Percentiles rank a stretch among this genome's conserved stretches.
phyloP scores from a whole-genome alignment of 2,113 vertebrate species.

The Mandrillus leucophaeus region DNA sequence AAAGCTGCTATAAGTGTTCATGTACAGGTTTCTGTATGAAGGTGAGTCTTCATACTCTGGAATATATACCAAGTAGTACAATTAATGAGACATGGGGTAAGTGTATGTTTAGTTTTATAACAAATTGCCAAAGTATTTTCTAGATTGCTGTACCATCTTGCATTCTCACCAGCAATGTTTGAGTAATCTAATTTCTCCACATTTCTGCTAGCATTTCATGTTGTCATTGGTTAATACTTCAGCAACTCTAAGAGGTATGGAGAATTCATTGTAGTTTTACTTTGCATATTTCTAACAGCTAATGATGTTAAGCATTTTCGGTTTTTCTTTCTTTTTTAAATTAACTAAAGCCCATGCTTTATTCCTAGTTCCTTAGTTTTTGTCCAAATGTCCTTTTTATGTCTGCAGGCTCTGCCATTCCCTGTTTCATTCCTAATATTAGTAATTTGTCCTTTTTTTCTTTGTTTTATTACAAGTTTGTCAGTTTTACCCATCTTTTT shows the following conservation, averaged over 20 bases:
- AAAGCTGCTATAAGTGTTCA: neutral
- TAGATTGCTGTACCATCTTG: neutral
- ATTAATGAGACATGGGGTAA: neutral
- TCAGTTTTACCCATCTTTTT: neutral
- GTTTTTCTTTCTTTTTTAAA: neutral
- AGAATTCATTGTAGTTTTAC: neutral
- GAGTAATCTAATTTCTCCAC: neutral
- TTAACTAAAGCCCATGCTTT: neutral
- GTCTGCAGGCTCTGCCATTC: neutral
- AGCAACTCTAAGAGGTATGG: neutral
- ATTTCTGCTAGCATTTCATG: neutral
- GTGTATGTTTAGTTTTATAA: neutral
- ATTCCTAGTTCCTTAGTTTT: neutral
- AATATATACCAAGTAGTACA: neutral
- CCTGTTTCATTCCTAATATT: neutral
- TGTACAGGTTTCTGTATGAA: neutral
- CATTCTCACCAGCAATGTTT: neutral
- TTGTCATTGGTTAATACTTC: neutral
- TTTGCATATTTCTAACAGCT: neutral
- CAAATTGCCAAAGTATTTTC: neutral
- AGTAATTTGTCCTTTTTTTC: neutral
- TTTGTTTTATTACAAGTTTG: neutral
- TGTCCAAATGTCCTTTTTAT: neutral
- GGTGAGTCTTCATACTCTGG: neutral
- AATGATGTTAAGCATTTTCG: neutral